A percentile compares a stretch with the other conserved stretches of the same genome.
phyloP scores from a whole-genome alignment of 2,888 invertebrate species.

The Chrysina gloriosa region DNA sequence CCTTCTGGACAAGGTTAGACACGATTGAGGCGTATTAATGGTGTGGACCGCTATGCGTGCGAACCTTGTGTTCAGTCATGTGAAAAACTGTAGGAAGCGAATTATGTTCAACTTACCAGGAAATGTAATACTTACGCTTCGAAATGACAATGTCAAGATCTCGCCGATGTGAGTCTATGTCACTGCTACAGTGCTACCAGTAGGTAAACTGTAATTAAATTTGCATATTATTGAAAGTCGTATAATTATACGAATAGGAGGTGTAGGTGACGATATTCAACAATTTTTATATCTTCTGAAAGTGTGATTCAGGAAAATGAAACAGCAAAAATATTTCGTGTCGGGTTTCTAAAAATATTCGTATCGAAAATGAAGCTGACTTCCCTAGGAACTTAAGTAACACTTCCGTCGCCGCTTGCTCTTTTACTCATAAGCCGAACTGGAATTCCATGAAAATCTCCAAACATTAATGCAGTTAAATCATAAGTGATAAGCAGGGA shows the following conservation, averaged over 20 bases:
- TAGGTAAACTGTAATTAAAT: not conserved
- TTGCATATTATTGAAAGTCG: not conserved
- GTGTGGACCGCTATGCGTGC: not conserved
- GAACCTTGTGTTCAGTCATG: conserved; percentile 40
- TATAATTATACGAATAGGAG: not conserved
- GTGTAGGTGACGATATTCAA: too few relatives aligned
- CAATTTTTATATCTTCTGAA: too few relatives aligned
- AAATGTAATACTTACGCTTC: conserved; percentile 14
- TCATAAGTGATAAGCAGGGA: too few relatives aligned
- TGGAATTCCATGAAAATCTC: too few relatives aligned
- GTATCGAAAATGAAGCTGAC: too few relatives aligned
- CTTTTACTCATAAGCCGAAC: too few relatives aligned
- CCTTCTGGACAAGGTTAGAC: conserved; percentile 25
- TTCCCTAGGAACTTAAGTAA: too few relatives aligned
- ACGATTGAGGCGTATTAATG: not conserved
- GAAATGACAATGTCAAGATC: conserved; percentile 36
- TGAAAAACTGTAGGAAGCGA: conserved; percentile 30
- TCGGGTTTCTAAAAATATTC: too few relatives aligned
- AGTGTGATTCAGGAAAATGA: too few relatives aligned
- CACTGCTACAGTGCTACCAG: not conserved
- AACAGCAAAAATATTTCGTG: too few relatives aligned
- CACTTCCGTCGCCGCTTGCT: too few relatives aligned
- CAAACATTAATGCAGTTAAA: too few relatives aligned
- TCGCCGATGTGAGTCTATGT: not conserved
- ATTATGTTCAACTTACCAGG: conserved; percentile 3